These are phyloP conservation scores for Haliclona indistincta DNA, from an alignment of 37 sponge, comb jelly and placozoan species.

Conservation along the genomic window DNA sequence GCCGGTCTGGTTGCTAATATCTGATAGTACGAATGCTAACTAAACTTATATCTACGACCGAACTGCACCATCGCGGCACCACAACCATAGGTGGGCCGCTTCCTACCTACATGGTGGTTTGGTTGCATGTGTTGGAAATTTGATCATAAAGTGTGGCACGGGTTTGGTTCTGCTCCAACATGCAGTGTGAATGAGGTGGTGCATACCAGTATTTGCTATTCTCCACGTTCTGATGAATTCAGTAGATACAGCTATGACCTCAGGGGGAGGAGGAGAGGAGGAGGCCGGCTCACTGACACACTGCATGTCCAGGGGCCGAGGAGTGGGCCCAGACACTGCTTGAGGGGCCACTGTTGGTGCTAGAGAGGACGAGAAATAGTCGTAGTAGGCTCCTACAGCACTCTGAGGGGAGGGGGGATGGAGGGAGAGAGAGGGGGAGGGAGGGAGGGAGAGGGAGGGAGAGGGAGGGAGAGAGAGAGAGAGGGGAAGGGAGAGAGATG, in stretches of 20 bases:
- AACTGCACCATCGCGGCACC: too few species aligned
- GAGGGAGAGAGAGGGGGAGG: not conserved
- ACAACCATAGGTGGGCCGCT: too few species aligned
- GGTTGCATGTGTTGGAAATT: too few species aligned
- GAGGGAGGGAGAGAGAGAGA: not conserved
- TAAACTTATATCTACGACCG: too few species aligned
- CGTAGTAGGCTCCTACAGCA: conserved; percentile 71
- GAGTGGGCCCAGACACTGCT: not conserved
- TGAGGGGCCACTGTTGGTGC: not conserved
- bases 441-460: not conserved
- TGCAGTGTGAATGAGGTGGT: conserved; percentile 50
- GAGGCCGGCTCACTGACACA: conserved; percentile 58
- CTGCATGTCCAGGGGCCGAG: conserved; percentile 19
- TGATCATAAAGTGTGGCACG: too few species aligned
- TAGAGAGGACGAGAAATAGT: conserved; percentile 13
- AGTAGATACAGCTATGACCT: conserved; percentile 51
- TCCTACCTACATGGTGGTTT: too few species aligned
- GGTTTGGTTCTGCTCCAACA: too few species aligned
- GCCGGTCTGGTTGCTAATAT: too few species aligned
- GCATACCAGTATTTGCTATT: too few species aligned
- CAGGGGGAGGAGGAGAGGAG: too few species aligned
- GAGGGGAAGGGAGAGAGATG: too few species aligned
- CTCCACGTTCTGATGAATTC: conserved; percentile 78
- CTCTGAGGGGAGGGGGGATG: not conserved
- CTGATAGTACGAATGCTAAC: too few species aligned